Evolutionary conservation across 2,888 invertebrate species (phyloP).

Genomic region (Eupithecia abbreviata): DNA sequence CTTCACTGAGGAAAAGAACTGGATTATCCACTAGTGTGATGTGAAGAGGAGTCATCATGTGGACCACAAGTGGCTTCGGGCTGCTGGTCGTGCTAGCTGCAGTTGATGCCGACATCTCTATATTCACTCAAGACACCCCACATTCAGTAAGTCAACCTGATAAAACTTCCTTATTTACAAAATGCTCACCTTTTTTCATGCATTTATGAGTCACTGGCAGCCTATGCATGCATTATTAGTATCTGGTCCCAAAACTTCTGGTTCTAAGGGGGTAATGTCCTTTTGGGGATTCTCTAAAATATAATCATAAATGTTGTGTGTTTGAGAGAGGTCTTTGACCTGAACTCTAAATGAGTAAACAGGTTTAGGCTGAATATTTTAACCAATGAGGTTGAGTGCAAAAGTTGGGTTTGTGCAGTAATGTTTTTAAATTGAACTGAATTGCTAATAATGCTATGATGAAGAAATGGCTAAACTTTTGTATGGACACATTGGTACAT

Average conservation of each 20-base stretch:
- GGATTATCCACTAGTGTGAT: conserved; percentile 38
- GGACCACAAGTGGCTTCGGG: conserved; percentile 51
- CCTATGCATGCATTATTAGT: not conserved
- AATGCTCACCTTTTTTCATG: not conserved
- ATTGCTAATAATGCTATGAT: not conserved
- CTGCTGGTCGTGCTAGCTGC: conserved; percentile 58
- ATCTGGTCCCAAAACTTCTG: not conserved
- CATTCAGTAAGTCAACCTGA: conserved; percentile 45
- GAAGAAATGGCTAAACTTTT: not conserved
- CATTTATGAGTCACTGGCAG: not conserved
- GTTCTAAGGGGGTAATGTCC: not conserved
- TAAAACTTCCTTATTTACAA: not conserved
- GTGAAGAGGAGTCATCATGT: conserved; percentile 55
- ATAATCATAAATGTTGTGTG: not conserved
- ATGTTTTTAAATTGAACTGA: conserved; percentile 9
- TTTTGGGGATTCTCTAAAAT: not conserved
- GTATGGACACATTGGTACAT: not conserved
- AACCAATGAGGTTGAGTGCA: not conserved
- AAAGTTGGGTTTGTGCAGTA: not conserved
- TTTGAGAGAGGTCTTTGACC: not conserved
- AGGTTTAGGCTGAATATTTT: not conserved
- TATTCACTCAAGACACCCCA: conserved; percentile 62
- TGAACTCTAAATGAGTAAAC: not conserved
- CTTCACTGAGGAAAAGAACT: conserved; percentile 50
- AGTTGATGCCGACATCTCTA: conserved; percentile 60